Evolutionary conservation across 1,140 invertebrate genomes (phyloP), one percentile per base, ranked within the genome.

Genomic region (Cydia fagiglandana): DNA sequence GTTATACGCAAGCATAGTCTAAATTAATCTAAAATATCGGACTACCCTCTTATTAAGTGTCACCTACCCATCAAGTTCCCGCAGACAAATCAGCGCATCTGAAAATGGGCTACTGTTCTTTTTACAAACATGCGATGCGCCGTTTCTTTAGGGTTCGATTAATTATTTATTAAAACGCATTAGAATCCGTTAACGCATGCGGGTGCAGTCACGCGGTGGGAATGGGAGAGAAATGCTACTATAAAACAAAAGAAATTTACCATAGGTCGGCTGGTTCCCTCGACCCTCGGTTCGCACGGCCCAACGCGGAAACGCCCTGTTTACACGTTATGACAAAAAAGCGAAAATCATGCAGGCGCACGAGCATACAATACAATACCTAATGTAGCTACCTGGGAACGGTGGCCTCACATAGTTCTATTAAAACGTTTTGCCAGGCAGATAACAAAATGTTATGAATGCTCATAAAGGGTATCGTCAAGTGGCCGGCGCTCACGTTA

Each of bases 161-260:
- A 24, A 61, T 24, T 24, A 61, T 61, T 61, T 20, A 61, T 24
- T 61, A 61, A 61, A 61, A 61, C 56, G n/a, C 56, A 61, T 61
- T 61, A 61, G 20, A 61, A 24, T 61, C 56, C 56, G 20, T 24
- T 66, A 66, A 66, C 24, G 30, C 64, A 66, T 66, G 64, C 64
- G 64, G 64, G 64, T 38, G 30, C 66, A 38, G 70, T 73, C 74
- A 45, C n/a, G 34, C 38, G 56, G 56, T 38, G 30, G 15, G 56
- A 61, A 68, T 80, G 78, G 80, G 81, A 78, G 81, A 80, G 77
- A 78, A 83, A 82, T 77, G 74, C 28, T 73, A 77, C 79, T 80
- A 80, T 83, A 78, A 86, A 88, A 88, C 86, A 90, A 90, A 89
- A 88, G 88, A 86, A 88, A 85, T 83, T 84, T 84, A 84, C 84